phyloP scores from a whole-genome alignment of 2,888 invertebrate genomes.

The Synergus gifuensis region DNA sequence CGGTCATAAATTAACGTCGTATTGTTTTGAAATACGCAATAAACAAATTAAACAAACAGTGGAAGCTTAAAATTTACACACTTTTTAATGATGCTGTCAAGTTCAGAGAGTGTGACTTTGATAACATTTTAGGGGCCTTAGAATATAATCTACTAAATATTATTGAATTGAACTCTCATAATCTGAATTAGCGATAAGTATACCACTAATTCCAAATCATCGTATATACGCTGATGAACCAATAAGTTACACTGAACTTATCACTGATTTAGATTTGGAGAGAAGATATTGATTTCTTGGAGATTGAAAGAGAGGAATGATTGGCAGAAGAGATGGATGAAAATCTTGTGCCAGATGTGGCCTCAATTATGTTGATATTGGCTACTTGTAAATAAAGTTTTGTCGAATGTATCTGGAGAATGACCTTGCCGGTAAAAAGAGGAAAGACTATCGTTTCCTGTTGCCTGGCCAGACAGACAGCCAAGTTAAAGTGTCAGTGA shows the following conservation, averaged over 20 bases:
- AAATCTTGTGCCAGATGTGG: background rate
- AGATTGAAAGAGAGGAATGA: no score
- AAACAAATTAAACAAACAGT: background rate
- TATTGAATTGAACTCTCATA: no score
- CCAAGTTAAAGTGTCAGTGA: slow-evolving; percentile 43
- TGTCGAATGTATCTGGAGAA: slow-evolving; percentile 17
- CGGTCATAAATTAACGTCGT: background rate
- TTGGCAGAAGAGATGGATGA: background rate
- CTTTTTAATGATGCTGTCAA: background rate
- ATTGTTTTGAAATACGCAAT: background rate
- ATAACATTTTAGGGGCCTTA: background rate
- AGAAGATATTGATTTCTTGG: no score
- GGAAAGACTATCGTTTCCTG: slow-evolving; percentile 38
- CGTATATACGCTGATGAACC: no score
- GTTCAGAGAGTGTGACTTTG: no score
- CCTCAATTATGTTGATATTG: slow-evolving; percentile 31
- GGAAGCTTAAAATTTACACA: background rate
- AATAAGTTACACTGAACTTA: no score
- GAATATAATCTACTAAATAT: background rate
- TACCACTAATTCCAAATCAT: no score
- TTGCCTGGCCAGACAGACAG: slow-evolving; percentile 43
- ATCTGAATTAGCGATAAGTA: no score
- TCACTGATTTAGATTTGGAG: no score
- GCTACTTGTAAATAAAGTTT: slow-evolving; percentile 21
- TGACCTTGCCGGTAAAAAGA: slow-evolving; percentile 37